These are phyloP conservation scores for Sebastes variabilis DNA, from an alignment of 2,797 vertebrate species.

Conservation along the genomic window DNA sequence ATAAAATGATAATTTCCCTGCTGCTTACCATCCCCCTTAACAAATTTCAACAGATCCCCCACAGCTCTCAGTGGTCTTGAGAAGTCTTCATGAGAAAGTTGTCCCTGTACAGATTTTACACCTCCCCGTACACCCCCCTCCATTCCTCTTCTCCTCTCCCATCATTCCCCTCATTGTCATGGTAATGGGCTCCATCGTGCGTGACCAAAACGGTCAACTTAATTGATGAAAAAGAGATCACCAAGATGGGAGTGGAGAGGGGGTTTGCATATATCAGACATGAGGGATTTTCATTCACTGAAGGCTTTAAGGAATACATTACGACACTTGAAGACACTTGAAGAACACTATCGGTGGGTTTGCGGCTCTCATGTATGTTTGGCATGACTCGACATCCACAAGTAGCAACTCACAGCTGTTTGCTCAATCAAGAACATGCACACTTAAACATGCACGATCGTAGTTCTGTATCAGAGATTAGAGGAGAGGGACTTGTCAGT, in stretches of 20 bases:
- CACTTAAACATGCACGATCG: not conserved
- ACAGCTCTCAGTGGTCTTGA: not conserved
- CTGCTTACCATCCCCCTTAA: conserved; percentile 33
- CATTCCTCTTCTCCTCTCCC: conserved; percentile 23
- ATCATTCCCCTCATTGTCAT: conserved; percentile 66
- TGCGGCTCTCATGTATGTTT: not conserved
- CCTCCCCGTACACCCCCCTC: conserved; percentile 4
- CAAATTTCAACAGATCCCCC: conserved; percentile 17
- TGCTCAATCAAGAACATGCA: not conserved
- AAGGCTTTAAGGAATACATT: conserved; percentile 32
- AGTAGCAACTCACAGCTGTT: not conserved
- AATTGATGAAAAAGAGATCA: conserved; percentile 69
- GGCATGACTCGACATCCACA: not conserved
- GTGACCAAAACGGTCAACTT: conserved; percentile 62
- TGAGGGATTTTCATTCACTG: conserved; percentile 39
- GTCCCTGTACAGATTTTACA: conserved; percentile 34
- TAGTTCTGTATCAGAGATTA: not conserved
- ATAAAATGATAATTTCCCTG: conserved; percentile 32
- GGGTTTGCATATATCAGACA: conserved; percentile 58
- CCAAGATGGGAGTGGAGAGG: conserved; percentile 9
- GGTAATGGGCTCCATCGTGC: conserved; percentile 64
- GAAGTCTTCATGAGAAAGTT: conserved; percentile 59
- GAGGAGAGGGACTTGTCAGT: not conserved
- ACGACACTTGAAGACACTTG: conserved; percentile 2
- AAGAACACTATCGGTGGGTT: not conserved